Evolutionary conservation across 2,113 vertebrate genomes (phyloP).

Genomic region (Herpetotheres cachinnans): DNA sequence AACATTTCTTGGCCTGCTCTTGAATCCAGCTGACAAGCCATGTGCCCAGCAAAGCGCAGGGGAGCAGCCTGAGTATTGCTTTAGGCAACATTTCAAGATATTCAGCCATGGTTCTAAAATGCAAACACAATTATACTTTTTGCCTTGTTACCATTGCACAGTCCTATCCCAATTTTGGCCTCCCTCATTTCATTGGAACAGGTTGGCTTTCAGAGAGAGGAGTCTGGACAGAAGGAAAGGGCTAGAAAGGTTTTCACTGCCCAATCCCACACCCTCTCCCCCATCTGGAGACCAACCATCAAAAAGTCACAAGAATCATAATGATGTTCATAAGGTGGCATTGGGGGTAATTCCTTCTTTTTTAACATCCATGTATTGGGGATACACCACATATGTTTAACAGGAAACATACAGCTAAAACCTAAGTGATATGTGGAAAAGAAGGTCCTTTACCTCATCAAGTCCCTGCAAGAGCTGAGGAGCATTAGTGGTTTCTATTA

Average conservation of each 20-base stretch:
- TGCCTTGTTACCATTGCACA: not conserved
- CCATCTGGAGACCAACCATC: not conserved
- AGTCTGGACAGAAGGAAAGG: not conserved
- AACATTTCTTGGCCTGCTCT: not conserved
- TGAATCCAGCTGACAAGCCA: not conserved
- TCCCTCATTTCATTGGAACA: not conserved
- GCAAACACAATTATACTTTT: not conserved
- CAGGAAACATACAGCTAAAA: not conserved
- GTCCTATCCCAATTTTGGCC: not conserved
- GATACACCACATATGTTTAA: not conserved
- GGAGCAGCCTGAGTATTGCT: not conserved
- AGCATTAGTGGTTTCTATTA: not conserved
- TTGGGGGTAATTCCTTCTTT: not conserved
- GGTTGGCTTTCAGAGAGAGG: not conserved
- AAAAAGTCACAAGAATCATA: not conserved
- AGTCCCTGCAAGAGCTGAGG: not conserved
- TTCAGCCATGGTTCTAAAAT: not conserved
- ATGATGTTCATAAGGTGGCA: not conserved
- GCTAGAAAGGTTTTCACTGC: not conserved
- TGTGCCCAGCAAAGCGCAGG: not conserved
- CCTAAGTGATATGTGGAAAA: not conserved
- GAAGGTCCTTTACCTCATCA: not conserved
- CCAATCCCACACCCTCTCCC: not conserved
- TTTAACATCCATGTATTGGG: not conserved
- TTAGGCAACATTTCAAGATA: not conserved